Evolutionary conservation across 2,888 invertebrate genomes (phyloP).

Genomic region (Argyra leucocephala): DNA sequence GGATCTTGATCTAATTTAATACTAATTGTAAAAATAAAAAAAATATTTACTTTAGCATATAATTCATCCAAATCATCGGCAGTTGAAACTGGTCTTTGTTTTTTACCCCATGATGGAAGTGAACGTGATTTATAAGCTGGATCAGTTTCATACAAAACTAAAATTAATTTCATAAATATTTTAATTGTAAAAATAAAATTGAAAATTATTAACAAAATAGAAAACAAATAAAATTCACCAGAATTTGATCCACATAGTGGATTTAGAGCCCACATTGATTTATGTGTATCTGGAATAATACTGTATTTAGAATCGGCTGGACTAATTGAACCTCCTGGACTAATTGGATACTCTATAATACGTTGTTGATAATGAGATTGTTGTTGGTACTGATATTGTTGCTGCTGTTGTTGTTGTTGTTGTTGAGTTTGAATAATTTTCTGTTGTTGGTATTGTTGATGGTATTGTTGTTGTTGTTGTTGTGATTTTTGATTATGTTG

Average conservation of each 20-base stretch:
- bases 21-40: background rate
- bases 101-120: slow-evolving; percentile 61
- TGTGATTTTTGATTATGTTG: background rate
- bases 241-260: slow-evolving; percentile 54
- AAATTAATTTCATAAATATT: slow-evolving; percentile 8
- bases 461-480: background rate
- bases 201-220: no score
- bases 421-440: background rate
- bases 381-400: background rate
- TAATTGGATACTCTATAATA: slow-evolving; percentile 17
- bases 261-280: slow-evolving; percentile 28
- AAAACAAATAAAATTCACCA: slow-evolving; percentile 44
- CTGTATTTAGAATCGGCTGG: slow-evolving; percentile 20
- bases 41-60: slow-evolving; percentile 53
- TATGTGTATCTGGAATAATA: slow-evolving; percentile 25
- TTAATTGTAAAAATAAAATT: slow-evolving; percentile 10
- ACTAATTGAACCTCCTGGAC: slow-evolving; percentile 20
- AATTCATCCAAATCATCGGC: slow-evolving; percentile 60
- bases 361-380: background rate
- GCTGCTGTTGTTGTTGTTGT: background rate
- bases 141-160: slow-evolving; percentile 54
- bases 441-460: background rate
- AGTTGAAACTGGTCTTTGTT: slow-evolving; percentile 57
- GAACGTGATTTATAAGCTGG: slow-evolving; percentile 53
- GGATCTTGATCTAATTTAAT: no score